These are phyloP conservation scores for Microtus montanus DNA, from an alignment of 2,113 vertebrate genomes.

Conservation along the genomic window DNA sequence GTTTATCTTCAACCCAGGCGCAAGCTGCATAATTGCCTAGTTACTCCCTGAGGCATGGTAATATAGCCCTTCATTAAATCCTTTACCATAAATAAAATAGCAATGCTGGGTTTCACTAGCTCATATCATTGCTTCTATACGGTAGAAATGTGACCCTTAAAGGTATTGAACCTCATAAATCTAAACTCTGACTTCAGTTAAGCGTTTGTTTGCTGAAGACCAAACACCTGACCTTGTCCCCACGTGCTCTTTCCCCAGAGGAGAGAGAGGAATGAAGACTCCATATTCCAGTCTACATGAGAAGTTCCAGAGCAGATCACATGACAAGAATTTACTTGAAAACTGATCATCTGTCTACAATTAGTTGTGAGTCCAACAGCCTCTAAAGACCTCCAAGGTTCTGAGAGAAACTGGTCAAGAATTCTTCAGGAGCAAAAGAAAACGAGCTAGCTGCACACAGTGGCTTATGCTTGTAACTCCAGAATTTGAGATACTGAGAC, in stretches of 20 bases:
- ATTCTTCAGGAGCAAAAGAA: neutral
- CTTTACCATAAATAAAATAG: neutral
- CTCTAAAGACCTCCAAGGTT: neutral
- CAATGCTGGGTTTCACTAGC: neutral
- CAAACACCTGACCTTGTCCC: neutral
- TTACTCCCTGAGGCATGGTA: neutral
- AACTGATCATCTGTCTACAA: neutral
- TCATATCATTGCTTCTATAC: neutral
- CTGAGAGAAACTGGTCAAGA: neutral
- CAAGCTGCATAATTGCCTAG: neutral
- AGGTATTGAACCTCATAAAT: neutral
- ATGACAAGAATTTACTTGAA: neutral
- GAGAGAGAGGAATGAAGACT: neutral
- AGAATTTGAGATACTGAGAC: neutral
- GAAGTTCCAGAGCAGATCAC: neutral
- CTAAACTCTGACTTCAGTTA: neutral
- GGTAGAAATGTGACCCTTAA: neutral
- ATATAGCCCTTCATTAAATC: neutral
- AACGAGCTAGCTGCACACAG: neutral
- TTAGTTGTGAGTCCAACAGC: neutral
- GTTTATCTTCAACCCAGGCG: neutral
- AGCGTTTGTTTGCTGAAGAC: neutral
- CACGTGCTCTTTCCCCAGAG: neutral
- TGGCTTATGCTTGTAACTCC: neutral
- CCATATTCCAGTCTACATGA: neutral